These are phyloP conservation scores for Vicugna pacos DNA, from an alignment of 2,113 vertebrate genomes.

Conservation along the genomic window DNA sequence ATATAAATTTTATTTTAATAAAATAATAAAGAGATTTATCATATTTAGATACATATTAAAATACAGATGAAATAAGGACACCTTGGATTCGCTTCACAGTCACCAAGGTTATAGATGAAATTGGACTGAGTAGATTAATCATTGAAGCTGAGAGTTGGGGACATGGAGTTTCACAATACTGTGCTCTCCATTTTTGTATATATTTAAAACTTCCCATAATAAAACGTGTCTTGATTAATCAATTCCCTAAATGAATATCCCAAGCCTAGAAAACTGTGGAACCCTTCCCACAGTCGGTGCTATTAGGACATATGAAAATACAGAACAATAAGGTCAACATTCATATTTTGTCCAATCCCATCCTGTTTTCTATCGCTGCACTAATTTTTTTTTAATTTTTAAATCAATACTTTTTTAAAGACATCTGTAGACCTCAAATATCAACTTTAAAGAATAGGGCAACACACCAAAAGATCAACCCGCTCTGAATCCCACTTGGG, in stretches of 20 bases:
- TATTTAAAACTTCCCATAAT: neutral
- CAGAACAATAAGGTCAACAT: neutral
- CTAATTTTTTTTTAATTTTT: neutral
- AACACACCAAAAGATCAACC: neutral
- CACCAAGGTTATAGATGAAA: neutral
- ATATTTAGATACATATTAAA: neutral
- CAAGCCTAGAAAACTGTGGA: neutral
- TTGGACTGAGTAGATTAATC: neutral
- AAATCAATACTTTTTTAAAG: neutral
- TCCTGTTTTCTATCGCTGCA: slow-evolving; percentile 31
- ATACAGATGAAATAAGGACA: neutral
- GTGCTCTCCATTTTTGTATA: neutral
- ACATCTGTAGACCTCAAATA: slow-evolving; percentile 2
- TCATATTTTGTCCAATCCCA: neutral
- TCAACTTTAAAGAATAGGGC: neutral
- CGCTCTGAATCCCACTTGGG: neutral
- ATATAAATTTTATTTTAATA: neutral
- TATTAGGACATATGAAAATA: slow-evolving; percentile 10
- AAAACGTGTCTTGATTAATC: neutral
- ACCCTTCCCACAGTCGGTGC: neutral
- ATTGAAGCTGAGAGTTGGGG: neutral
- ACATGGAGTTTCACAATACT: neutral
- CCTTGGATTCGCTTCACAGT: neutral
- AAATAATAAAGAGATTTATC: neutral
- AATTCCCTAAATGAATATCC: neutral